Evolutionary conservation across 2,113 vertebrate genomes (phyloP), one percentile per base, ranked within the genome.

Genomic region (Pomatostomus ruficeps): DNA sequence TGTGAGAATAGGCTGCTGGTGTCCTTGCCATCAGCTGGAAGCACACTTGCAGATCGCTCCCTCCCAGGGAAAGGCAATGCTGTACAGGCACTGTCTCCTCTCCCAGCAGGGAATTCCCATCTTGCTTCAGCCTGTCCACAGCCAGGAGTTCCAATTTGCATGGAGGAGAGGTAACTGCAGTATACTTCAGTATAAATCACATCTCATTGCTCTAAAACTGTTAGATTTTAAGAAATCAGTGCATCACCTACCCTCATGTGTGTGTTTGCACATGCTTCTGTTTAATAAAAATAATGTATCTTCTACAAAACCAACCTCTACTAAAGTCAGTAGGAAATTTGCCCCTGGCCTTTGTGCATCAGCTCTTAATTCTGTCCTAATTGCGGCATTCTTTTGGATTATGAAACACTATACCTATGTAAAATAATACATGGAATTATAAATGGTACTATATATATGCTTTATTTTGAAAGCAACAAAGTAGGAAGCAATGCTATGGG

Each of bases 1-100:
- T 13, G 38, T 86, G 94, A 93, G 95, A 96, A 85, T 22, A 94
- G 89, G 36, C 84, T 94, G 91, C 80, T 91, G 87, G 45, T 89
- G 88, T 95, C 80, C 79, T 83, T 94, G 85, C 88, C 80, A 65
- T 93, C 91, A 89, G 94, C 91, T 97, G 85, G 80, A 96, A 96
- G 70, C 43, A 85, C 19, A 14, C 54, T 82, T 58, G 87, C 78
- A 89, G 78, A 76, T 91, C 67, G 12, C 75, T 78, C 8, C 88
- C 59, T 96, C 71, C 74, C 51, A 80, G 83, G 76, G 68, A 90
- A 84, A 66, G 65, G 76, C 83, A 63, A 36, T 21, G 28, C 40
- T 52, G 23, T 55, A 26, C 72, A 88, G 80, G 51, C 81, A n/a
- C 59, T 43, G 51, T 58, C 81, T 89, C 38, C 67, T 82, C 67